A percentile compares a stretch with the other conserved stretches of the same genome.
phyloP scores from a whole-genome alignment of 2,888 invertebrate genomes.

The Abrostola tripartita region DNA sequence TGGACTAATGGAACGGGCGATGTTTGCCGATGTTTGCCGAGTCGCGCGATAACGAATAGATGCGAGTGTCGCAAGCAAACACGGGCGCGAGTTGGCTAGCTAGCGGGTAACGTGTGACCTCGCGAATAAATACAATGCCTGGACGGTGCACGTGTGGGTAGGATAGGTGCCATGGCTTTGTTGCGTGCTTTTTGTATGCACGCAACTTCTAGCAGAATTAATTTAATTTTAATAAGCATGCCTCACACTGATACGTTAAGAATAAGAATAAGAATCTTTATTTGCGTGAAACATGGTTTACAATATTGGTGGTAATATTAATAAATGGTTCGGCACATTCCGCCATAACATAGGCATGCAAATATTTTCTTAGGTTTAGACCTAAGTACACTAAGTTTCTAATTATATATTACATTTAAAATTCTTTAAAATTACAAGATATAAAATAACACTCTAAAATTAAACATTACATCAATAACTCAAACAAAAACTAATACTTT shows the following conservation, averaged over 20 bases:
- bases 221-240: constrained; percentile 2
- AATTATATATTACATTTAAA: no score
- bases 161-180: constrained; percentile 29
- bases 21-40: constrained; percentile 60
- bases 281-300: no score
- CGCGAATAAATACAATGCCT: constrained; percentile 63
- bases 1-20: constrained; percentile 61
- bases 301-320: no score
- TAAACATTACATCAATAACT: no score
- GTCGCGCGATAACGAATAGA: constrained; percentile 61
- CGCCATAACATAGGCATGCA: no score
- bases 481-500: no score
- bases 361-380: no score
- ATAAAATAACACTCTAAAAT: no score
- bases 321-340: no score
- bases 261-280: neutral
- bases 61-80: constrained; percentile 71
- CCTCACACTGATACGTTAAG: neutral
- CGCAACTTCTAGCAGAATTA: constrained; percentile 17
- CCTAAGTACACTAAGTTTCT: no score
- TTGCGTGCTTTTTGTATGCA: constrained; percentile 27
- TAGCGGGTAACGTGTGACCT: constrained; percentile 59
- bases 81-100: constrained; percentile 71
- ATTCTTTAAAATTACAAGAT: no score
- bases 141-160: constrained; percentile 32